These are phyloP conservation scores for Drosophila repleta DNA, from an alignment of 1,140 invertebrate genomes.

Conservation along the genomic window DNA sequence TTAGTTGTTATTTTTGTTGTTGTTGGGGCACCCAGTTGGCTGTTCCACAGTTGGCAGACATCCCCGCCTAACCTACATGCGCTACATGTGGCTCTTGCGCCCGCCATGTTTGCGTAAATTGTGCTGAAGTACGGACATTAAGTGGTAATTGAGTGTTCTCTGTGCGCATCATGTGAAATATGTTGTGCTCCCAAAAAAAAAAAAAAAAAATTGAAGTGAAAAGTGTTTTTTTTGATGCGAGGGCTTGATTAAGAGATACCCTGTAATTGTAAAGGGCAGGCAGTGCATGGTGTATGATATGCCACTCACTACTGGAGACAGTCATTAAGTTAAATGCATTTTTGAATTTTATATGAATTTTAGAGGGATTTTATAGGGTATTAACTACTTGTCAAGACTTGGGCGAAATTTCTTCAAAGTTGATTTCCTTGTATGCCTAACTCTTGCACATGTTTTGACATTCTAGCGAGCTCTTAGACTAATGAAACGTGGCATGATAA, in stretches of 20 bases:
- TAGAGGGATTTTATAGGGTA: too few species aligned
- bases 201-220: neutral
- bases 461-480: too few species aligned
- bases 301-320: too few species aligned
- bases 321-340: too few species aligned
- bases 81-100: neutral
- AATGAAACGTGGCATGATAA: too few species aligned
- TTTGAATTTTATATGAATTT: too few species aligned
- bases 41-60: neutral
- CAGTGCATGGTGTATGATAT: too few species aligned
- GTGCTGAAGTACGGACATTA: conserved; percentile 74
- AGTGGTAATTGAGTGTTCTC: conserved; percentile 71
- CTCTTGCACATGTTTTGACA: too few species aligned
- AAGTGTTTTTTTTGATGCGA: neutral
- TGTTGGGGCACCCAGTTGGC: conserved; percentile 1
- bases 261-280: neutral
- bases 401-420: too few species aligned
- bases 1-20: too few species aligned
- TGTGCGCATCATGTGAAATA: conserved; percentile 55
- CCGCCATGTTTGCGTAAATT: conserved; percentile 70
- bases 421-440: too few species aligned
- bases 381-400: too few species aligned
- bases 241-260: neutral
- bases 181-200: conserved; percentile 23
- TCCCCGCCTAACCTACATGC: neutral